These are phyloP conservation scores for Sympetrum striolatum DNA, from an alignment of 2,888 invertebrate genomes.

Conservation along the genomic window DNA sequence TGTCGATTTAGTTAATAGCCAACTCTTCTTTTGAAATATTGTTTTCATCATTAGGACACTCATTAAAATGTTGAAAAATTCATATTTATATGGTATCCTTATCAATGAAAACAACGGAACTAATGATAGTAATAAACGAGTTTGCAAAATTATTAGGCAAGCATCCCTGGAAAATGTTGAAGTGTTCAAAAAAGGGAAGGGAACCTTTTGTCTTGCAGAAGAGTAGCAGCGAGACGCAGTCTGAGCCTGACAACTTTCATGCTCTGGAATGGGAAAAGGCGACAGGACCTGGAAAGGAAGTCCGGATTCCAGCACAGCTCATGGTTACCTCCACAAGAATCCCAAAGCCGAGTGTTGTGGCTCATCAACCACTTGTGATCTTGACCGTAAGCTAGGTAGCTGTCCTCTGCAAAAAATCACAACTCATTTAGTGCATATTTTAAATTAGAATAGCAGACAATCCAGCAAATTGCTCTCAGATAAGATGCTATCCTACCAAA, in stretches of 20 bases:
- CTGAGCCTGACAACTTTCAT: conserved; percentile 86
- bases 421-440: background rate
- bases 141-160: too few species aligned
- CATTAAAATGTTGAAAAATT: too few species aligned
- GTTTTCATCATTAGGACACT: too few species aligned
- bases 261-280: conserved; percentile 85
- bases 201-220: conserved; percentile 74
- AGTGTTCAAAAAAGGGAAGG: too few species aligned
- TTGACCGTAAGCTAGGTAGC: conserved; percentile 78
- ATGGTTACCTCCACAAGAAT: conserved; percentile 73
- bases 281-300: conserved; percentile 80
- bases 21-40: too few species aligned
- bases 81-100: too few species aligned
- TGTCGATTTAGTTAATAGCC: too few species aligned
- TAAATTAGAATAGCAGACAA: background rate
- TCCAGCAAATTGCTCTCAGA: too few species aligned
- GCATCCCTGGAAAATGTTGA: too few species aligned
- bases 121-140: too few species aligned
- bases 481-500: too few species aligned
- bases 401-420: background rate
- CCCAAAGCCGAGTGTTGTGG: conserved; percentile 86
- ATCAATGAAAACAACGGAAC: too few species aligned
- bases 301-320: conserved; percentile 71
- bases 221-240: conserved; percentile 72
- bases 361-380: conserved; percentile 80